Evolutionary conservation across 1,140 invertebrate species (phyloP).

Genomic region (Drosophila obscura): DNA sequence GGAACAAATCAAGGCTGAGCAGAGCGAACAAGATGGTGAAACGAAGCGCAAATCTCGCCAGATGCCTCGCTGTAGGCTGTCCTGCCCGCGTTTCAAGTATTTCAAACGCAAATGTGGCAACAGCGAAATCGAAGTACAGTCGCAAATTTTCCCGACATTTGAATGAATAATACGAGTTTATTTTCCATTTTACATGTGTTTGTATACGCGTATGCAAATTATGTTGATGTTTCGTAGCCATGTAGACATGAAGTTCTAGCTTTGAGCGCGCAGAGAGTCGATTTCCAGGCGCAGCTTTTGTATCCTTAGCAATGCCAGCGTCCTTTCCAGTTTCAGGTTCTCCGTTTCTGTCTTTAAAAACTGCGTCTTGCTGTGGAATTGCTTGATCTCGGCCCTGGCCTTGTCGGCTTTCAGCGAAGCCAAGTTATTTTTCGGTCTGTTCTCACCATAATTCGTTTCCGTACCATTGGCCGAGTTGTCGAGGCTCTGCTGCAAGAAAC

Average conservation of each 20-base stretch:
- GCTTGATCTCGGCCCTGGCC: conserved; percentile 36
- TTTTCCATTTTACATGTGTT: background rate
- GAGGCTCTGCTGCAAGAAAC: conserved; percentile 9
- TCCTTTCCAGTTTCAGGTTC: conserved; percentile 42
- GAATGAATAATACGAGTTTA: background rate
- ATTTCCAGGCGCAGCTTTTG: conserved; percentile 48
- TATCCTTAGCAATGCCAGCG: conserved; percentile 27
- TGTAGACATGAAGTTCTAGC: background rate
- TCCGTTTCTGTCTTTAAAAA: conserved; percentile 46
- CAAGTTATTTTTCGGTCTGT: conserved; percentile 20
- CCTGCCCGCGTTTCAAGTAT: conserved; percentile 5
- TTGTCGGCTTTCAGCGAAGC: conserved; percentile 38
- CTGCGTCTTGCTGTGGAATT: conserved; percentile 41
- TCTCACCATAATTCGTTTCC: conserved; percentile 1
- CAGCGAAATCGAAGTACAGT: conserved; percentile 9
- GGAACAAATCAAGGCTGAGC: too few species aligned
- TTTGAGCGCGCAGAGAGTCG: conserved; percentile 27
- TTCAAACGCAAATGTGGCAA: too few species aligned
- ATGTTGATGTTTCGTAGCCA: background rate
- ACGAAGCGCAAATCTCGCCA: too few species aligned
- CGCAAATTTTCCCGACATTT: background rate
- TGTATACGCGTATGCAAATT: too few species aligned
- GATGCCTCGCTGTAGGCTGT: too few species aligned
- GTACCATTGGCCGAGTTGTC: conserved; percentile 9
- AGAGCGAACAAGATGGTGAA: too few species aligned